These are phyloP conservation scores for Anastatus disparis DNA, from an alignment of 1,140 invertebrate species.

Conservation along the genomic window DNA sequence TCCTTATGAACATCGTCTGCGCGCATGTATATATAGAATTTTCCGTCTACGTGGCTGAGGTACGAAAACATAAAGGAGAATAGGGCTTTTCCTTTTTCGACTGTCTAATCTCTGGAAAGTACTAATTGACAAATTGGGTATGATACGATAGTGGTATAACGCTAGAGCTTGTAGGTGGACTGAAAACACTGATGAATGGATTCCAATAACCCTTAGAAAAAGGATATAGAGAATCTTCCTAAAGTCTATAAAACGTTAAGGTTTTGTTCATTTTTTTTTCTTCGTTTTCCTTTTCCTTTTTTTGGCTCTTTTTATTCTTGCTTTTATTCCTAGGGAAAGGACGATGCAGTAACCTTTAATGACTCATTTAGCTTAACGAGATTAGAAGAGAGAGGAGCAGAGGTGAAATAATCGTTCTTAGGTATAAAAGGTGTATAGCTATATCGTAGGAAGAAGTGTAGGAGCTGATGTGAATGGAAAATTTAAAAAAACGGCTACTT, in stretches of 20 bases:
- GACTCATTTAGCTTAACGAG: constrained; percentile 32
- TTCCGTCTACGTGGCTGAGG: background rate
- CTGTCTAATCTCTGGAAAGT: too few relatives aligned
- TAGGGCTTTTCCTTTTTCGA: background rate
- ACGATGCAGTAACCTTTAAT: constrained; percentile 4
- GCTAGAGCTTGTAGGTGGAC: too few relatives aligned
- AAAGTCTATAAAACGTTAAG: too few relatives aligned
- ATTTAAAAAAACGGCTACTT: background rate
- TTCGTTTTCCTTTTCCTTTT: background rate
- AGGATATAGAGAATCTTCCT: too few relatives aligned
- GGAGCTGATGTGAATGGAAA: background rate
- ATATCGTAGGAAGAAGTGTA: background rate
- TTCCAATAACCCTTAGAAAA: background rate
- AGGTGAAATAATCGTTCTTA: constrained; percentile 10
- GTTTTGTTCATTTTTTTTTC: too few relatives aligned
- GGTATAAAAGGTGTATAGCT: background rate
- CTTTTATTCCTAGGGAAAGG: background rate
- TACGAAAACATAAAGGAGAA: background rate
- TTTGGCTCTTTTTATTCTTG: background rate
- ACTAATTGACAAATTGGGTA: constrained; percentile 29
- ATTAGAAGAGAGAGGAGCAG: background rate
- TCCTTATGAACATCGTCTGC: too few relatives aligned
- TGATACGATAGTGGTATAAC: background rate
- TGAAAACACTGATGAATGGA: constrained; percentile 8
- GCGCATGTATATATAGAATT: background rate